Evolutionary conservation across 2,797 vertebrate species (phyloP), one percentile per base, ranked within the genome.

Genomic region (Meriones psammophilus): DNA sequence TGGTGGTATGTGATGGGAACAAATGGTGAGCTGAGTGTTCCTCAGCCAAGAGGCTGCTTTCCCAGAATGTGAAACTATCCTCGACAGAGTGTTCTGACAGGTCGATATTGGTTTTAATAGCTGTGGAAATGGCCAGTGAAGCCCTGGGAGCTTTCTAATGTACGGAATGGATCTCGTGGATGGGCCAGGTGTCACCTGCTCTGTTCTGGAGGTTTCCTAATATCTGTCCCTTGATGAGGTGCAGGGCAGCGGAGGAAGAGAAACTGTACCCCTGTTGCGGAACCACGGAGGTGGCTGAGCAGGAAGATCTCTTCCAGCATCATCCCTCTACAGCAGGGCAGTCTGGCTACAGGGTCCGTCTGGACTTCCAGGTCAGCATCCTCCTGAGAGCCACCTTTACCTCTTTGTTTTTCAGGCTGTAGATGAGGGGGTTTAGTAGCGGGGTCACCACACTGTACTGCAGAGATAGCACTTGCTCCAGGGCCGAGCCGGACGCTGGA

Each of bases 391-490:
- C 94, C 54, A 62, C 83, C 64, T 93, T 95, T 14, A 94, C 94
- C 6, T 97, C 94, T 8, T 77, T 64, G 56, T 97, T 96, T 76
- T 91, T 97, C 84, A 97, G 69, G n/a, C 94, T 97, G 46, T 97
- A 98, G 73, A 97, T 97, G 36, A 97, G 66, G 0, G 97, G 97
- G 89, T 97, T 97, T 73, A 97, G 71, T 18, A 97, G 12, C 0
- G 96, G 97, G 0, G 93, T 97, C 88, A 97, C 89, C 64, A 96
- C 89, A 22, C 96, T 95, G 83, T 98, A 98, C 60, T 97, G 96
- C 80, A 97, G 0, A 4, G 97, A 95, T 0, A 98, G 36, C 33
- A 96, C 92, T 84, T 97, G 93, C 9, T 97, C 96, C 88, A 93
- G 20, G 15, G 6, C 73, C 77, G 93, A 97, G 84, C 93, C 80